Evolutionary conservation across 2,888 invertebrate genomes (phyloP).

Genomic region (Strigamia maritima): DNA sequence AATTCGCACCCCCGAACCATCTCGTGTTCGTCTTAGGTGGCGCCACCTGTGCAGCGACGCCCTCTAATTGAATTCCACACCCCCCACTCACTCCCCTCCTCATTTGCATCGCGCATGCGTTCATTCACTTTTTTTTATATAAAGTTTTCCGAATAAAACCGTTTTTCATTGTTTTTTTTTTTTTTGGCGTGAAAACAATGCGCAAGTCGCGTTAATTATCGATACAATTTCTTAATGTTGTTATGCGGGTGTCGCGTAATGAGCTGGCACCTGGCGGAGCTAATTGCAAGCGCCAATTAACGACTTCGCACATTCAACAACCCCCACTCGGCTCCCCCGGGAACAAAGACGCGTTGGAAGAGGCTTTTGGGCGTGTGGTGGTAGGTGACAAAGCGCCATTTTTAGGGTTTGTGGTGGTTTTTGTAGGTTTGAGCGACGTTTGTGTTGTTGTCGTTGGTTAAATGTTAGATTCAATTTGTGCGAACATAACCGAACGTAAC

Average conservation of each 20-base stretch:
- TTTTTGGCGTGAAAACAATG: background rate
- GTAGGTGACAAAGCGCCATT: background rate
- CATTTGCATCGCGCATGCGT: background rate
- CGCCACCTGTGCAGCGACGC: conserved; percentile 24
- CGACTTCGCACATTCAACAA: background rate
- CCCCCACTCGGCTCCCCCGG: background rate
- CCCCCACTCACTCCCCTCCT: background rate
- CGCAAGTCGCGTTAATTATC: conserved; percentile 21
- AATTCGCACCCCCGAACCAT: background rate
- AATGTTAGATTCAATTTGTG: too few relatives aligned
- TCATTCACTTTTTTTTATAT: too few relatives aligned
- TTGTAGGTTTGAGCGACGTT: background rate
- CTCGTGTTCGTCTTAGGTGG: background rate
- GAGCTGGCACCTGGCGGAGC: conserved; percentile 22
- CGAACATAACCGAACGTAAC: too few relatives aligned
- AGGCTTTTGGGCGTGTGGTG: background rate
- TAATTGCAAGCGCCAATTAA: conserved; percentile 22
- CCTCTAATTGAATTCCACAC: conserved; percentile 27
- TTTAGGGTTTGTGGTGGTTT: background rate
- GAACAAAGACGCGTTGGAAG: background rate
- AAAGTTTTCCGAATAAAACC: background rate
- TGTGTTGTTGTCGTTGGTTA: too few relatives aligned
- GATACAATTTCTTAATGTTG: background rate
- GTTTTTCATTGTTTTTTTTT: background rate
- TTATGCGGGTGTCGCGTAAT: conserved; percentile 13